phyloP scores from a whole-genome alignment of 2,797 vertebrate genomes.

The Acridotheres tristis region DNA sequence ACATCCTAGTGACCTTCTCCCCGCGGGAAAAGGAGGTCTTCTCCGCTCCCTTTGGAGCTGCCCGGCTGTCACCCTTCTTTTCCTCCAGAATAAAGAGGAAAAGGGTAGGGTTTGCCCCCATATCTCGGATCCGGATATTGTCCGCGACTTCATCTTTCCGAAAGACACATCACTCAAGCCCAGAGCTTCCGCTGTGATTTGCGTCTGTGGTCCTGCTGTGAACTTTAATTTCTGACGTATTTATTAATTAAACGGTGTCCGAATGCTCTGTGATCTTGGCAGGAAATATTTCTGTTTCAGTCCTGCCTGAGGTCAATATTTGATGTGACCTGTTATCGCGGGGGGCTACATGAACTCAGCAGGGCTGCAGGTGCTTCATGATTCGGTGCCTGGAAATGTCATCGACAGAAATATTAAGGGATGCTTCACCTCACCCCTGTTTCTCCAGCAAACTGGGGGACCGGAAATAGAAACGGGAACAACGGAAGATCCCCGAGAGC shows the following conservation, averaged over 20 bases:
- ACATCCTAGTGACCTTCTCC: background rate
- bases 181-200: background rate
- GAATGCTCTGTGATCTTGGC: background rate
- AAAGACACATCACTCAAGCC: background rate
- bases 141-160: background rate
- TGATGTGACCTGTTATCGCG: background rate
- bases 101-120: background rate
- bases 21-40: fast-evolving
- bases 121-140: background rate
- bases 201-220: background rate
- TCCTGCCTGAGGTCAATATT: background rate
- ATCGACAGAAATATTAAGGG: background rate
- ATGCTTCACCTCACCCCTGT: background rate
- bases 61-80: background rate
- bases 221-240: background rate
- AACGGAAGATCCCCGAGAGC: background rate
- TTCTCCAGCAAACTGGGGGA: background rate
- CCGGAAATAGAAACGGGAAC: background rate
- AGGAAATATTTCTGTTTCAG: background rate
- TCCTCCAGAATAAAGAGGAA: background rate
- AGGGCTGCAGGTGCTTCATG: background rate
- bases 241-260: background rate
- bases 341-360: background rate
- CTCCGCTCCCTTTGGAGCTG: background rate
- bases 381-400: background rate